Base-by-base conservation (phyloP, 2,113 vertebrate genomes). In the Callorhinus ursinus region DNA sequence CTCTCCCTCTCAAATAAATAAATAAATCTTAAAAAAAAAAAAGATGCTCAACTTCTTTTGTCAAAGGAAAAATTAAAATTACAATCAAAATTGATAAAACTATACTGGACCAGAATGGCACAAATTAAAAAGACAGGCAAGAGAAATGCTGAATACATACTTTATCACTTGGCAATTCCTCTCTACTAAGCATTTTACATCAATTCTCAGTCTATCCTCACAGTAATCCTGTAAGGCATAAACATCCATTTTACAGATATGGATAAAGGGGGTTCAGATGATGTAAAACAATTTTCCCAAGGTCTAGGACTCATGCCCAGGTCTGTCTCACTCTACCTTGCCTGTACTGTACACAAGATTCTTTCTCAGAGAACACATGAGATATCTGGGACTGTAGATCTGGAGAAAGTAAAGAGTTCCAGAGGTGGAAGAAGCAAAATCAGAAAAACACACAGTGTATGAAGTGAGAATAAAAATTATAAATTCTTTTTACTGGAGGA, bases 61-160 rank as follows among this genome's bases (percentile, higher is more conserved):
- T 74, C 31, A 81, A 42, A 55, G 65, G 57, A 28, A 94, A 33
- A 74, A 82, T 21, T 89, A 93, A 33, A 28, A 74, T 55, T 82
- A 93, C 80, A 90, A 81, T 85, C 19, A 88, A 84, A 91, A 76
- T 79, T 65, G 26, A 79, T 88, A 59, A 90, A 84, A 86, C 39
- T 19, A 33, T 36, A 46, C 18, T 33, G 84, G 0, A 63, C 12
- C 49, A 63, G 26, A 79, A 67, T 31, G 15, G 19, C 33, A 90
- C 18, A 46, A 55, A 63, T 69, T 0, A 49, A 57, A 85, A 74
- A 80, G 24, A 46, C 0, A 79, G 8, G 8, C 19, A 81, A 39
- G 4, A 36, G n/a, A 57, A 71, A 51, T 39, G 7, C 33, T 90
- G 15, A 55, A 55, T 11, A 33, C 53, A 24, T 42, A 42, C 4